These are phyloP conservation scores for Drosophila buzzatii DNA, from an alignment of 2,888 invertebrate species.

Conservation along the genomic window DNA sequence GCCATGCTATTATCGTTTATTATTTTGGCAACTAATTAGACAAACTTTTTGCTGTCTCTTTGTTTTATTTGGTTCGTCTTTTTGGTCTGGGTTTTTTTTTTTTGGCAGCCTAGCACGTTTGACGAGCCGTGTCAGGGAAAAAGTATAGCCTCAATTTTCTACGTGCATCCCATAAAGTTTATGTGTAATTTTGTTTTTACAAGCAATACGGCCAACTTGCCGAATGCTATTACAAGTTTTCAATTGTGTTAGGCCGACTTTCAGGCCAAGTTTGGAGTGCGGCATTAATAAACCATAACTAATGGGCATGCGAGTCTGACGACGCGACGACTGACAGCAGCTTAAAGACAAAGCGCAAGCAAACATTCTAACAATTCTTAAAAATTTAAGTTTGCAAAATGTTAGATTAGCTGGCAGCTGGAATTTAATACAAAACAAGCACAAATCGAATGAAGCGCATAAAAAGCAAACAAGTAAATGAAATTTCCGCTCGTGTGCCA, in stretches of 20 bases:
- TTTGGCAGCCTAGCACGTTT: conserved; percentile 58
- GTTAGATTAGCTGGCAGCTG: conserved; percentile 31
- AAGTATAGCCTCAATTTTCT: conserved; percentile 67
- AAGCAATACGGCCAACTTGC: conserved; percentile 61
- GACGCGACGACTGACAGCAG: conserved; percentile 17
- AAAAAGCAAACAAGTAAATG: conserved; percentile 76
- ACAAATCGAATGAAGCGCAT: conserved; percentile 53
- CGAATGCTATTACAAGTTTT: conserved; percentile 76
- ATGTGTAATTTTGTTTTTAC: conserved; percentile 73
- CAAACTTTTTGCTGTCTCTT: conserved; percentile 66
- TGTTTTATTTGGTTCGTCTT: conserved; percentile 31
- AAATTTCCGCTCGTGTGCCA: conserved; percentile 71
- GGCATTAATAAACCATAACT: conserved; percentile 76
- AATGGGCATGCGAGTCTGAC: conserved; percentile 45
- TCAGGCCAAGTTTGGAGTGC: conserved; percentile 28
- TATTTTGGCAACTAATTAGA: conserved; percentile 72
- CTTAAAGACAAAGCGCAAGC: neutral
- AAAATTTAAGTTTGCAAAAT: conserved; percentile 48
- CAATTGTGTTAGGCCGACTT: conserved; percentile 70
- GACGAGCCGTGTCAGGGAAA: conserved; percentile 65
- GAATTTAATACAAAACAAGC: conserved; percentile 38
- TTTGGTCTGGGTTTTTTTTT: conserved; percentile 27
- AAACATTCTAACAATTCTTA: neutral
- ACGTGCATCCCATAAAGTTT: conserved; percentile 75
- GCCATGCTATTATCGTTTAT: conserved; percentile 51